A percentile compares a stretch with the other conserved stretches of the same genome.
phyloP scores from a whole-genome alignment of 1,140 invertebrate genomes.

The Coelopa frigida region DNA sequence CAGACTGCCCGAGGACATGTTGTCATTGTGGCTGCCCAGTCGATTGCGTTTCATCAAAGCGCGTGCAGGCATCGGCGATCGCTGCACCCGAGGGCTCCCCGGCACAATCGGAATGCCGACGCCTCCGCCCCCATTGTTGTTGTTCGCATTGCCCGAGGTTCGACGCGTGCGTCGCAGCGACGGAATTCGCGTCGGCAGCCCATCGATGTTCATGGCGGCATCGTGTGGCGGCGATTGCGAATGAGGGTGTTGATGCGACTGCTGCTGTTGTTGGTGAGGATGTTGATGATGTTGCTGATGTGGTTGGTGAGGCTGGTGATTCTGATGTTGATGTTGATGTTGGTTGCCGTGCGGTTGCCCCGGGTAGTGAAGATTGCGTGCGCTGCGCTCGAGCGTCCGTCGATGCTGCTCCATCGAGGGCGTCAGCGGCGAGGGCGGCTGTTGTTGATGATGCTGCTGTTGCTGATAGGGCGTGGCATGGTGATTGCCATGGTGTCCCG shows the following conservation, averaged over 20 bases:
- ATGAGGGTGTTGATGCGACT: not conserved
- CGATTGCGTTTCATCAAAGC: constrained; percentile 38
- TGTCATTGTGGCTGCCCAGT: constrained; percentile 41
- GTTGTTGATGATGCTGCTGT: too few relatives aligned
- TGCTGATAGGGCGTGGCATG: constrained; percentile 10
- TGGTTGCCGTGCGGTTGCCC: too few relatives aligned
- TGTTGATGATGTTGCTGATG: too few relatives aligned
- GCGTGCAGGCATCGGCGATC: constrained; percentile 39
- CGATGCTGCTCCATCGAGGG: constrained; percentile 28
- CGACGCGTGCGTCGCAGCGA: constrained; percentile 34
- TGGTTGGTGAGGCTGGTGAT: too few relatives aligned
- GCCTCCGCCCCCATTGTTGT: constrained; percentile 15
- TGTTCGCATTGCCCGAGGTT: constrained; percentile 25
- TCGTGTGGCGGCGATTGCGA: constrained; percentile 3
- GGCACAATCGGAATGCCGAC: constrained; percentile 40
- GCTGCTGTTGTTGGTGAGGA: too few relatives aligned
- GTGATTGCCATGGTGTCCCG: constrained; percentile 19
- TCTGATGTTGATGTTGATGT: too few relatives aligned
- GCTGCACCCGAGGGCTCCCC: constrained; percentile 39
- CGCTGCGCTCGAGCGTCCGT: constrained; percentile 32
- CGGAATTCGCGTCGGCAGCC: constrained; percentile 30
- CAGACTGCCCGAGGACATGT: constrained; percentile 43
- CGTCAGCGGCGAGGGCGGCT: constrained; percentile 14
- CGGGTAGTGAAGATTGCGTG: constrained; percentile 28
- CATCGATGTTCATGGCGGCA: constrained; percentile 15